Percentiles rank a stretch among this genome's conserved stretches.
phyloP scores from a whole-genome alignment of 2,888 invertebrate species.

The Eupithecia subfuscata region DNA sequence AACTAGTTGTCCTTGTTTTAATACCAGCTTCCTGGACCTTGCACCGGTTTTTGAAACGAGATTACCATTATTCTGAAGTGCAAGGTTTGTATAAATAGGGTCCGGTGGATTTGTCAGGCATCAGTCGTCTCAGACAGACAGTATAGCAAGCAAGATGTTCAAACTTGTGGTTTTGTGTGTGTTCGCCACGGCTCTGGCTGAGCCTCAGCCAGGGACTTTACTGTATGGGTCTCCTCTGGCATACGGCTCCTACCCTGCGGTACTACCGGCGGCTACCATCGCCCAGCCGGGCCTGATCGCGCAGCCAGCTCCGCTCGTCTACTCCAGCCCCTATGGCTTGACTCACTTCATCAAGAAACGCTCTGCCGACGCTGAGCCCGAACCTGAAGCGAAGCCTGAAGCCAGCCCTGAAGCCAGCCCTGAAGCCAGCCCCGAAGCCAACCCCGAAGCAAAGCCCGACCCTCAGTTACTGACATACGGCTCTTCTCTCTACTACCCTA shows the following conservation, averaged over 20 bases:
- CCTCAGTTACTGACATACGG: conserved; percentile 47
- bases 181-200: conserved; percentile 80
- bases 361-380: conserved; percentile 38
- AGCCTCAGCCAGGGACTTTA: conserved; percentile 50
- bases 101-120: conserved; percentile 48
- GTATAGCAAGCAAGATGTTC: conserved; percentile 70
- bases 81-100: conserved; percentile 66
- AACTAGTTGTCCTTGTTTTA: conserved; percentile 60
- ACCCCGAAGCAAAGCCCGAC: conserved; percentile 33
- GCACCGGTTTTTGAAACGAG: conserved; percentile 67
- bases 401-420: conserved; percentile 22
- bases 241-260: conserved; percentile 51
- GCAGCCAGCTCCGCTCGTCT: conserved; percentile 53
- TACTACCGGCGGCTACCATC: conserved; percentile 62
- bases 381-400: conserved; percentile 22
- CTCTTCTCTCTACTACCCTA: conserved; percentile 35
- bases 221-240: conserved; percentile 28
- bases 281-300: conserved; percentile 54
- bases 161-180: conserved; percentile 83
- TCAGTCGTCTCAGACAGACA: conserved; percentile 57
- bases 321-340: conserved; percentile 54
- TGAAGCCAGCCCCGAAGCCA: conserved; percentile 23
- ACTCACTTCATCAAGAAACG: conserved; percentile 58
- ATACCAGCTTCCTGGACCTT: conserved; percentile 69
- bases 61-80: conserved; percentile 61